Conservation (phyloP, 2,888 invertebrate genomes). For the Sinopyrophorus schimmeli region DNA sequence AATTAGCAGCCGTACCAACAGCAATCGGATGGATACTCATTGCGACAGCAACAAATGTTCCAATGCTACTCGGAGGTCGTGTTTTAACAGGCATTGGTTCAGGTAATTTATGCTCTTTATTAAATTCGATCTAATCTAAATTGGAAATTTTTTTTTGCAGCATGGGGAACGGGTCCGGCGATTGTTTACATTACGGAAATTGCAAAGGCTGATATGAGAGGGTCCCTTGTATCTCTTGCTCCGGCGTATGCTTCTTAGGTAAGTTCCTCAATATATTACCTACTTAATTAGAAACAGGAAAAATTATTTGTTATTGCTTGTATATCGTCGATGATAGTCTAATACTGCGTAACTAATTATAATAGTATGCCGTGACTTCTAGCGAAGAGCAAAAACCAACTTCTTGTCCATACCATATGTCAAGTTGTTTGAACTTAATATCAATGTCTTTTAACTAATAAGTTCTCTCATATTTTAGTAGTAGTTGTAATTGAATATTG, state of each 20-base stretch:
- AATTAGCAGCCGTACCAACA: slow-evolving; percentile 61
- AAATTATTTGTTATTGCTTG: no score
- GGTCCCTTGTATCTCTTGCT: slow-evolving; percentile 62
- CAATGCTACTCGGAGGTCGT: slow-evolving; percentile 59
- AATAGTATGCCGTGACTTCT: no score
- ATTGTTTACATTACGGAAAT: slow-evolving; percentile 67
- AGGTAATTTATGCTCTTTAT: slow-evolving; percentile 46
- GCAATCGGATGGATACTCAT: slow-evolving; percentile 61
- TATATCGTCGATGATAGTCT: no score
- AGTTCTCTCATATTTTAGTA: no score
- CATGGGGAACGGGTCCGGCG: slow-evolving; percentile 63
- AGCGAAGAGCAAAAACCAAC: no score
- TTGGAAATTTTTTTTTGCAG: slow-evolving; percentile 41
- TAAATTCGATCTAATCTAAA: not conserved
- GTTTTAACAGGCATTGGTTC: slow-evolving; percentile 61
- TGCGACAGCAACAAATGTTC: slow-evolving; percentile 57
- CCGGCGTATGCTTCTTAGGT: slow-evolving; percentile 65
- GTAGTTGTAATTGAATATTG: no score
- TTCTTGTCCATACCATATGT: no score
- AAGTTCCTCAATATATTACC: no score
- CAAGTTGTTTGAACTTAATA: no score
- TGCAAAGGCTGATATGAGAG: slow-evolving; percentile 62
- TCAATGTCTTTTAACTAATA: no score
- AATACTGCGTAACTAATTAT: no score
- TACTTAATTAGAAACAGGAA: no score